Conservation (phyloP, 2,888 invertebrate species). For the Heliconius cydno region DNA sequence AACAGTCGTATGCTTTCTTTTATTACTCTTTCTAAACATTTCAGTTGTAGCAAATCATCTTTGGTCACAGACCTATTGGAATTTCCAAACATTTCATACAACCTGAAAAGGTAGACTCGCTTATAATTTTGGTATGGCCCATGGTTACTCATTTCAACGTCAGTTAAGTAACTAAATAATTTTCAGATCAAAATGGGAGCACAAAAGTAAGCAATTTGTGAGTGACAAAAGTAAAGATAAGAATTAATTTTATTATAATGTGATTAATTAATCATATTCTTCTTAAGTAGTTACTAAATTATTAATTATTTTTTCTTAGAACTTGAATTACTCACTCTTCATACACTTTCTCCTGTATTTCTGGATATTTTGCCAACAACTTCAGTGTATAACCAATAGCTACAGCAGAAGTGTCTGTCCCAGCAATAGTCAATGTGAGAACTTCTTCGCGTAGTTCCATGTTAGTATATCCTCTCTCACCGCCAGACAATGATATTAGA, state of each 20-base stretch:
- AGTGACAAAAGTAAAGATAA: not conserved
- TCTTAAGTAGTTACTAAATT: not conserved
- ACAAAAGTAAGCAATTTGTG: not conserved
- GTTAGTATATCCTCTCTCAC: conserved; percentile 77
- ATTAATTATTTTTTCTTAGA: not conserved
- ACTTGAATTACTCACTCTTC: conserved; percentile 66
- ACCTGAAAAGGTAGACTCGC: conserved; percentile 53
- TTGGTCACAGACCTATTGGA: conserved; percentile 66
- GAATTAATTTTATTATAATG: too few species aligned
- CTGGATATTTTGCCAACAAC: conserved; percentile 74
- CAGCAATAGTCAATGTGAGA: conserved; percentile 82
- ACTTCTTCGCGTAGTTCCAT: conserved; percentile 83
- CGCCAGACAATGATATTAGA: conserved; percentile 77
- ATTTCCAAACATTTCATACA: conserved; percentile 67
- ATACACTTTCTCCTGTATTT: conserved; percentile 74
- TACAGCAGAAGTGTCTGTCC: conserved; percentile 80
- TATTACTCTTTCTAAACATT: conserved; percentile 71
- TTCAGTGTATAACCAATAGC: conserved; percentile 71
- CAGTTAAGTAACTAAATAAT: too few species aligned
- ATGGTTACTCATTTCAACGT: not conserved
- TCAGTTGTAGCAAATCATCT: conserved; percentile 65
- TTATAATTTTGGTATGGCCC: not conserved
- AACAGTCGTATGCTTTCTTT: conserved; percentile 73
- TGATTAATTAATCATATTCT: not conserved
- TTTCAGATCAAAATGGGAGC: too few species aligned